Conservation (phyloP, 2,113 vertebrate genomes). For the Hydrochoerus hydrochaeris region DNA sequence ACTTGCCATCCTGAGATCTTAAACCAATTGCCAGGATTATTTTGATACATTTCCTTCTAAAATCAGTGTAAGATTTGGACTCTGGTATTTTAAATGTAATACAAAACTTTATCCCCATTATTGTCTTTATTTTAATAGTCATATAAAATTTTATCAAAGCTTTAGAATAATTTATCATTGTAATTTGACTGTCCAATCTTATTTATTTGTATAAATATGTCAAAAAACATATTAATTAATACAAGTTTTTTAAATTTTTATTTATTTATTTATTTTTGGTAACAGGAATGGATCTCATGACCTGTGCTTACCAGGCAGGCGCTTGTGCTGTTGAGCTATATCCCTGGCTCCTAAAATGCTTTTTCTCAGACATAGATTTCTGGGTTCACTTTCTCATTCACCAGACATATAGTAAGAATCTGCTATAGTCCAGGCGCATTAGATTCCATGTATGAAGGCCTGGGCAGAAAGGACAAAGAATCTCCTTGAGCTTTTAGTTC, state of each 20-base stretch:
- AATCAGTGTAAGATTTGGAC: background rate
- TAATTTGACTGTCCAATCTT: background rate
- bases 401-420: background rate
- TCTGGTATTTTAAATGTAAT: background rate
- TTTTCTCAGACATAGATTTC: background rate
- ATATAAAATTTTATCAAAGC: background rate
- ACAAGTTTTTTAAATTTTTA: conserved; percentile 1
- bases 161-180: background rate
- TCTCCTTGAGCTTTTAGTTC: background rate
- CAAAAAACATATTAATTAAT: background rate
- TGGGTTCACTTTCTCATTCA: conserved; percentile 2
- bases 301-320: too few species aligned
- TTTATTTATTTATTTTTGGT: too few species aligned
- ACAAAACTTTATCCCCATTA: background rate
- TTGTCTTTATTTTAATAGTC: background rate
- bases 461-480: background rate
- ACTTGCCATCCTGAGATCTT: background rate
- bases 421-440: rapidly evolving
- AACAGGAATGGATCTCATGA: too few species aligned
- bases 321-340: too few species aligned
- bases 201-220: background rate
- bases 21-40: background rate
- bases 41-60: background rate
- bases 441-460: background rate
- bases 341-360: background rate